Percentiles rank a stretch among this genome's conserved stretches.
Evolutionary conservation across 1,140 invertebrate genomes (phyloP).

Genomic region (Tribolium madens): DNA sequence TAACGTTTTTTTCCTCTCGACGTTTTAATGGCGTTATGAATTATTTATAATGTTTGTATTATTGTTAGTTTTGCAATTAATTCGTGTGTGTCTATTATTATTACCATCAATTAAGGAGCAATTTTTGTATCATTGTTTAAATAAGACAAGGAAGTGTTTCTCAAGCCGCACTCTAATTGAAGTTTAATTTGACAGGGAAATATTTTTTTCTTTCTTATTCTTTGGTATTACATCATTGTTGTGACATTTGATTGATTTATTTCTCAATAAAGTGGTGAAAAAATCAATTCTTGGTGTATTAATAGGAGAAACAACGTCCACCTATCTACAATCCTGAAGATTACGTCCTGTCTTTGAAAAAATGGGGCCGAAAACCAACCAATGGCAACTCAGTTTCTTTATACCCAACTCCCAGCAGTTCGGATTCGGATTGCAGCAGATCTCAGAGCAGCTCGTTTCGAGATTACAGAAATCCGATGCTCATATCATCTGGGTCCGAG

Average conservation of each 20-base stretch:
- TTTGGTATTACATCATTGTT: no score
- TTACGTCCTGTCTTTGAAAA: constrained; percentile 80
- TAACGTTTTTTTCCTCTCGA: constrained; percentile 7
- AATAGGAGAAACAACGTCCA: constrained; percentile 82
- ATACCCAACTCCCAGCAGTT: constrained; percentile 54
- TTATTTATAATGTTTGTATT: constrained; percentile 28
- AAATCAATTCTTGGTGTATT: constrained; percentile 53
- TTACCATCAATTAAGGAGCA: constrained; percentile 18
- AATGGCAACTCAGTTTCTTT: constrained; percentile 55
- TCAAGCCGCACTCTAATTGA: no score
- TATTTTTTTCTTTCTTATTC: no score
- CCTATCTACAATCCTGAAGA: constrained; percentile 90
- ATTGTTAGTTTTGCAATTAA: constrained; percentile 28
- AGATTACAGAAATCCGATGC: constrained; percentile 68
- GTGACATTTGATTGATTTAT: no score
- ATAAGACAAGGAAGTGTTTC: not conserved
- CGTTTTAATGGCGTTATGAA: constrained; percentile 23
- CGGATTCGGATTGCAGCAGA: constrained; percentile 53
- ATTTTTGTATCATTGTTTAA: constrained; percentile 15
- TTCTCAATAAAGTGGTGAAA: no score
- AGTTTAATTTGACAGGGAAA: no score
- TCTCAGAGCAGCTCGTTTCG: constrained; percentile 58
- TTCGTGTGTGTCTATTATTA: constrained; percentile 19
- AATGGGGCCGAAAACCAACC: constrained; percentile 77
- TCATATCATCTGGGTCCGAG: constrained; percentile 74